Evolutionary conservation across 2,113 vertebrate species (phyloP).

Genomic region (Harpagus bidentatus): DNA sequence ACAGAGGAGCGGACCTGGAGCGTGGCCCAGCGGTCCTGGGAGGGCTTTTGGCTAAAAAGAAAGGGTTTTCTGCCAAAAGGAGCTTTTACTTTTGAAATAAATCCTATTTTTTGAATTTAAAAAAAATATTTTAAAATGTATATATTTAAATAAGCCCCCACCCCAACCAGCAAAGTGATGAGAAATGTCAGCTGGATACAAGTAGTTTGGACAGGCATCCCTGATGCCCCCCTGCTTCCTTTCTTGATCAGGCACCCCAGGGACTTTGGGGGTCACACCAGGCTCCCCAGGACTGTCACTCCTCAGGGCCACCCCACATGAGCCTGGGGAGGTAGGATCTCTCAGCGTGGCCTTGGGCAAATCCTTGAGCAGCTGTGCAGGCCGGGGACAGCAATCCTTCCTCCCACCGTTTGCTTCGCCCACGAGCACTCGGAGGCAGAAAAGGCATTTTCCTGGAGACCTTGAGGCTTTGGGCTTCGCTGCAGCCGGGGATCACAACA

Average conservation of each 20-base stretch:
- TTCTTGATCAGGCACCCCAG: neutral
- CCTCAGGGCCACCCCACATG: neutral
- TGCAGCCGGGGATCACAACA: neutral
- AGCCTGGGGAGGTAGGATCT: neutral
- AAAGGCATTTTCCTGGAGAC: neutral
- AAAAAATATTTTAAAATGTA: too few relatives aligned
- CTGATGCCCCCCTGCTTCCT: neutral
- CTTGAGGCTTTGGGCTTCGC: neutral
- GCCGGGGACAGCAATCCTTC: neutral
- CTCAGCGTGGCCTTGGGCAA: neutral
- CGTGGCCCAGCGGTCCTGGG: neutral
- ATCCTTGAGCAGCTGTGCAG: neutral
- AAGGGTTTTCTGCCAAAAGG: neutral
- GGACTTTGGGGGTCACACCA: neutral
- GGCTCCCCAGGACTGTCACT: neutral
- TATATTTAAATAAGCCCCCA: neutral
- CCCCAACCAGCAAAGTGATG: neutral
- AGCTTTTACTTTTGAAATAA: neutral
- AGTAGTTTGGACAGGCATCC: neutral
- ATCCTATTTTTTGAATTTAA: neutral
- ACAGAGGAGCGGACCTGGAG: neutral
- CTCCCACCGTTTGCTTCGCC: neutral
- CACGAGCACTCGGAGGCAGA: fast-evolving
- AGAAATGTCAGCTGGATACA: neutral
- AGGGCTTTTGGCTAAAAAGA: neutral